Conservation (phyloP, 2,888 invertebrate genomes). For the Tinea pellionella region DNA sequence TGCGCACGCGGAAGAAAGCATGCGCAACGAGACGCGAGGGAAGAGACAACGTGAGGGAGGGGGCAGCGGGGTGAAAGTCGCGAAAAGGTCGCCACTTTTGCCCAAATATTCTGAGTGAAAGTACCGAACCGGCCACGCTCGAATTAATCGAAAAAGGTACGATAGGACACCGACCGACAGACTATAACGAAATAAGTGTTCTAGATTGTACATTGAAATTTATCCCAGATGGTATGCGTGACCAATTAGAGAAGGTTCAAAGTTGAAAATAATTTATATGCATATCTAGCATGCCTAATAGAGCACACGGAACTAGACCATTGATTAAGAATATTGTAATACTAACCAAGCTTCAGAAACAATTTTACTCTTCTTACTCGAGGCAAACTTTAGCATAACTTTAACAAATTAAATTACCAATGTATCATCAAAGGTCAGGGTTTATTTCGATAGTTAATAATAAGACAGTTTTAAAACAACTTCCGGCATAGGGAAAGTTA, state of each 20-base stretch:
- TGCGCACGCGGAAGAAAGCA: constrained; percentile 51
- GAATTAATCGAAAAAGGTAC: constrained; percentile 39
- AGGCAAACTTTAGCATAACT: not conserved
- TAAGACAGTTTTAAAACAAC: not conserved
- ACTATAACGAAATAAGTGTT: constrained; percentile 16
- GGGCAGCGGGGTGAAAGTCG: constrained; percentile 51
- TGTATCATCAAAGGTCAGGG: not conserved
- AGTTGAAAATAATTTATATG: not conserved
- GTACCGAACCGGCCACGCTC: constrained; percentile 37
- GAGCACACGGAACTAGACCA: not conserved
- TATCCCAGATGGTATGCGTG: not conserved
- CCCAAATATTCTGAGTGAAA: constrained; percentile 68
- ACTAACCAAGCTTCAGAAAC: not conserved
- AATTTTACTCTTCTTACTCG: no score
- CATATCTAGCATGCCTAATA: not conserved
- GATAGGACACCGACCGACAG: constrained; percentile 17
- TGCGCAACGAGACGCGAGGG: constrained; percentile 25
- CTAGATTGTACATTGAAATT: not conserved
- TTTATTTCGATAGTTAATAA: not conserved
- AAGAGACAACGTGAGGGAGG: constrained; percentile 17
- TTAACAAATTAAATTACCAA: no score
- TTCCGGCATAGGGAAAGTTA: not conserved
- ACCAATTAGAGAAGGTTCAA: constrained; percentile 5
- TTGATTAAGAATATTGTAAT: not conserved
- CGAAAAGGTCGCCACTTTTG: constrained; percentile 67